Conservation (phyloP, 2,797 vertebrate genomes). For the Liasis olivaceus region DNA sequence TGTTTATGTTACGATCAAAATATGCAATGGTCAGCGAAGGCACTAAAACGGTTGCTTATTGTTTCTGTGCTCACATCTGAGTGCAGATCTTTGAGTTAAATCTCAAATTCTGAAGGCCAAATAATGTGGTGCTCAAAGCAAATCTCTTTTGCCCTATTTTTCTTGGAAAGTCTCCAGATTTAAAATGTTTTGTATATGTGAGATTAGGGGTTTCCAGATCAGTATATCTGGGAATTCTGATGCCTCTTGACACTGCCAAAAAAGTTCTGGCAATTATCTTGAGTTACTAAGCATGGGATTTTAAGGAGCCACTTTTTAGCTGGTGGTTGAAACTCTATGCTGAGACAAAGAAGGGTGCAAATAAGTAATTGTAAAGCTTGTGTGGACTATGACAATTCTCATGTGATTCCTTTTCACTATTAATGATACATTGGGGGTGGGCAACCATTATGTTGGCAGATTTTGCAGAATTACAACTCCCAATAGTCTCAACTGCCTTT, state of each 20-base stretch:
- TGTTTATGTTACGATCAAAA: not conserved
- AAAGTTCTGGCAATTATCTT: conserved; percentile 9
- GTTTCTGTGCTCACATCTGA: conserved; percentile 24
- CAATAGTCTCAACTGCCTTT: not conserved
- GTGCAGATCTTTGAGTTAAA: not conserved
- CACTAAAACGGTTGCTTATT: conserved; percentile 29
- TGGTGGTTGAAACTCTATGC: not conserved
- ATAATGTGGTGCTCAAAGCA: conserved; percentile 17
- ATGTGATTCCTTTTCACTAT: not conserved
- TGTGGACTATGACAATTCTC: not conserved
- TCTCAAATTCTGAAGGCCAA: conserved; percentile 10
- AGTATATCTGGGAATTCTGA: not conserved
- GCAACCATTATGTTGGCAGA: not conserved
- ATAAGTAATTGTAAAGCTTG: not conserved
- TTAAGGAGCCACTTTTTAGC: not conserved
- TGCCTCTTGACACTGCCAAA: not conserved
- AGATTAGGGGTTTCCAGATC: not conserved
- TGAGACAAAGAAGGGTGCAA: not conserved
- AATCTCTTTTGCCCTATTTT: not conserved
- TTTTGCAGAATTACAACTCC: not conserved
- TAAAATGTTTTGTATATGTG: not conserved
- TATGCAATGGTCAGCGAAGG: not conserved
- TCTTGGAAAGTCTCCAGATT: not conserved
- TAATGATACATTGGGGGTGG: not conserved
- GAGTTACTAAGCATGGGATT: not conserved